These are phyloP conservation scores for Macrosteles quadrilineatus DNA, from an alignment of 1,140 invertebrate genomes.

Conservation along the genomic window DNA sequence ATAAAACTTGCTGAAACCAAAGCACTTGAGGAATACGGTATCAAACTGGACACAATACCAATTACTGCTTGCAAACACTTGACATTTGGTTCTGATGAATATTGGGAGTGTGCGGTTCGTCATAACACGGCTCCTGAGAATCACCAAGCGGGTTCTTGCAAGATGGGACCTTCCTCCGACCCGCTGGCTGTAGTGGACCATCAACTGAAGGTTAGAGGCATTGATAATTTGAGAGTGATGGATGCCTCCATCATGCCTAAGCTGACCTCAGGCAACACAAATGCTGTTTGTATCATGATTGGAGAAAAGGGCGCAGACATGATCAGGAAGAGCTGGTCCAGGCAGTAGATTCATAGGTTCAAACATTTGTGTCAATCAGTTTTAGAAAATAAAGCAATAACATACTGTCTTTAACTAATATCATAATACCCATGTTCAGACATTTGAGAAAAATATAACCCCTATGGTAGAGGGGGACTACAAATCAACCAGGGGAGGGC, in stretches of 20 bases:
- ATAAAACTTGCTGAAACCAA: slow-evolving; percentile 47
- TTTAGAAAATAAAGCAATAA: too few species aligned
- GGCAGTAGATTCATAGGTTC: too few species aligned
- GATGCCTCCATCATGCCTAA: slow-evolving; percentile 61
- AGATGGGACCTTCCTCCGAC: slow-evolving; percentile 71
- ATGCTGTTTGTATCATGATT: slow-evolving; percentile 60
- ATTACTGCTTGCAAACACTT: slow-evolving; percentile 53
- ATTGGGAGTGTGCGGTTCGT: slow-evolving; percentile 65
- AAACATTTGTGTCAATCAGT: too few species aligned
- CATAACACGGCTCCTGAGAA: slow-evolving; percentile 64
- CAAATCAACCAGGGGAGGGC: too few species aligned
- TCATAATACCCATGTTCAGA: too few species aligned
- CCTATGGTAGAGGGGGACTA: too few species aligned
- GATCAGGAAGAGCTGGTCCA: slow-evolving; percentile 50
- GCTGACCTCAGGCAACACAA: slow-evolving; percentile 38
- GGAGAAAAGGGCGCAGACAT: slow-evolving; percentile 59
- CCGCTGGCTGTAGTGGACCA: slow-evolving; percentile 65
- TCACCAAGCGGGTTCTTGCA: slow-evolving; percentile 72
- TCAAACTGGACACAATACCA: slow-evolving; percentile 42
- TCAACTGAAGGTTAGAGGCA: slow-evolving; percentile 64
- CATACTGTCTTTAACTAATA: too few species aligned
- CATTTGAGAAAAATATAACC: too few species aligned
- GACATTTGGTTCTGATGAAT: slow-evolving; percentile 56
- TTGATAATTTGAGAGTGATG: slow-evolving; percentile 66
- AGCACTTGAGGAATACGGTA: slow-evolving; percentile 47